phyloP scores from a whole-genome alignment of 2,797 vertebrate species.

The Balearica regulorum region DNA sequence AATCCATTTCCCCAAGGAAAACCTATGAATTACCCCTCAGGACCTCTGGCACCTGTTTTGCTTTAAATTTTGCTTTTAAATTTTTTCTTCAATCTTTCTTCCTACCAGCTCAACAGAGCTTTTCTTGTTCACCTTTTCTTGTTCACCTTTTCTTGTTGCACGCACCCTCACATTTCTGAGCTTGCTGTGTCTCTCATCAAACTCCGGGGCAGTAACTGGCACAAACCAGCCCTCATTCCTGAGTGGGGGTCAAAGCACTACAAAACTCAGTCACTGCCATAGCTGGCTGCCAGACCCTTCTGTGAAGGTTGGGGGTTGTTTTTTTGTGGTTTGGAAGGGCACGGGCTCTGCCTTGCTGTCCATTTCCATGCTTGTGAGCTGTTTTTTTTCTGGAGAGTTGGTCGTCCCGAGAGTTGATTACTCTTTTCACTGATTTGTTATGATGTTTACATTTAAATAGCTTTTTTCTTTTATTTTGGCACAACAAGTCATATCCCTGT shows the following conservation, averaged over 20 bases:
- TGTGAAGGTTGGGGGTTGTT: neutral
- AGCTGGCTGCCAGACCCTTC: neutral
- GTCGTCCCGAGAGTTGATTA: neutral
- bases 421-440: neutral
- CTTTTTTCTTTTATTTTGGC: accelerated
- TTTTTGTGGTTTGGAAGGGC: neutral
- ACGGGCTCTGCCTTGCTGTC: neutral
- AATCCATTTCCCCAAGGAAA: neutral
- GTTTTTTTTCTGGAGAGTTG: accelerated
- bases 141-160: too few relatives aligned
- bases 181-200: accelerated
- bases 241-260: neutral
- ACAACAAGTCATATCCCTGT: neutral
- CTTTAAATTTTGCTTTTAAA: neutral
- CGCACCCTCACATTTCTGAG: neutral
- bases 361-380: neutral
- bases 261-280: neutral
- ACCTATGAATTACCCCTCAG: neutral
- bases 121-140: neutral
- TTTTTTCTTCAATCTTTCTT: neutral
- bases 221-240: neutral
- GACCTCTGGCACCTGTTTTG: neutral
- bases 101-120: neutral
- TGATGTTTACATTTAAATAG: neutral
- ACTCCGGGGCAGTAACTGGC: neutral